phyloP scores from a whole-genome alignment of 2,888 invertebrate genomes.

The Schrankia costaestrigalis region DNA sequence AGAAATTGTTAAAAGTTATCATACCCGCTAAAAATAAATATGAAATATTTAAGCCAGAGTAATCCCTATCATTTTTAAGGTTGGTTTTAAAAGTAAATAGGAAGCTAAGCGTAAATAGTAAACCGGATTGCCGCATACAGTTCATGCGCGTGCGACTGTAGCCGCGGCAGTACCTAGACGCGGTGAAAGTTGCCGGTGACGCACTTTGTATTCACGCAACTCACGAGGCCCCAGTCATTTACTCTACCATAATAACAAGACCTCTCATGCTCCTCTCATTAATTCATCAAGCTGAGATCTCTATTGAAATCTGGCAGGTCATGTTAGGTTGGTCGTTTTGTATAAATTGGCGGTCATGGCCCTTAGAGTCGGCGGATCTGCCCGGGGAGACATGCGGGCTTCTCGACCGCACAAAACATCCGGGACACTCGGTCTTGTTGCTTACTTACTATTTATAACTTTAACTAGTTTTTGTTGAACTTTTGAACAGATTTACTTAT shows the following conservation, averaged over 20 bases:
- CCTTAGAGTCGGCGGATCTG: slow-evolving; percentile 46
- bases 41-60: too few species aligned
- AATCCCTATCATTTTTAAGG: too few species aligned
- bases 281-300: slow-evolving; percentile 37
- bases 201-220: slow-evolving; percentile 69
- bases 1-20: too few species aligned
- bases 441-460: slow-evolving; percentile 14
- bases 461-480: slow-evolving; percentile 8
- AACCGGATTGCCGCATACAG: slow-evolving; percentile 33
- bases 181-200: slow-evolving; percentile 76
- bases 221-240: slow-evolving; percentile 56
- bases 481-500: slow-evolving; percentile 2
- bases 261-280: slow-evolving; percentile 43
- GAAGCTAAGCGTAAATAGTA: slow-evolving; percentile 19
- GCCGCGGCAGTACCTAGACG: slow-evolving; percentile 28
- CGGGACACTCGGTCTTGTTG: slow-evolving; percentile 35
- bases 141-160: slow-evolving; percentile 36
- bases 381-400: slow-evolving; percentile 55
- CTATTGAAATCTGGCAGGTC: slow-evolving; percentile 46
- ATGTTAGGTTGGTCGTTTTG: slow-evolving; percentile 47
- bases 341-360: slow-evolving; percentile 59
- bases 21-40: too few species aligned
- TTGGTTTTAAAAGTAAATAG: slow-evolving; percentile 16
- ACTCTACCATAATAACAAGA: slow-evolving; percentile 52
- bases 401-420: slow-evolving; percentile 47